A percentile compares a stretch with the other conserved stretches of the same genome.
phyloP scores from a whole-genome alignment of 2,888 invertebrate genomes.

The Saturnia pavonia region DNA sequence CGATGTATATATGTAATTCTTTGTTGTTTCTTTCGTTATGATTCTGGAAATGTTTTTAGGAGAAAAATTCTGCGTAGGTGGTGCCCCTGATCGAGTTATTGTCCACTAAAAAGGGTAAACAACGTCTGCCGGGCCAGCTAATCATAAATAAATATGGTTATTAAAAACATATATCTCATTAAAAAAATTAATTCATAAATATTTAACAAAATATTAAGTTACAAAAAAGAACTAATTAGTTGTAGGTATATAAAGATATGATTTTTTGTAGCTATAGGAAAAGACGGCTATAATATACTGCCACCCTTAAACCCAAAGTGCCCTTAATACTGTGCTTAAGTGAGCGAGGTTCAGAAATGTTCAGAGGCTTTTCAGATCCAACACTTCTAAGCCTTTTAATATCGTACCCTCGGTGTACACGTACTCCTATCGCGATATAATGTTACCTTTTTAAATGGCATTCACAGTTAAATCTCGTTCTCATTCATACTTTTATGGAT shows the following conservation, averaged over 20 bases:
- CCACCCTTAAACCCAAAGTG: slow-evolving; percentile 70
- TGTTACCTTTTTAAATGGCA: slow-evolving; percentile 68
- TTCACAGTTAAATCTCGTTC: slow-evolving; percentile 42
- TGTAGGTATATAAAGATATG: background rate
- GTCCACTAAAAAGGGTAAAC: no score
- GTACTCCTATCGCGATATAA: slow-evolving; percentile 61
- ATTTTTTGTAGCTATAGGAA: slow-evolving; percentile 39
- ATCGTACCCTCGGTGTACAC: slow-evolving; percentile 64
- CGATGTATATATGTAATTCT: no score
- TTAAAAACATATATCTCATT: background rate
- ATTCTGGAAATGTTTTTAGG: no score
- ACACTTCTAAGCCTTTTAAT: slow-evolving; percentile 81
- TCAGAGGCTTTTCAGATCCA: slow-evolving; percentile 76
- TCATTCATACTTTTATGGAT: slow-evolving; percentile 16
- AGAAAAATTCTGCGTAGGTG: no score
- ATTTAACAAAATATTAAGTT: background rate
- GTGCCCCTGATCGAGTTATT: no score
- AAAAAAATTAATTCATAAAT: background rate
- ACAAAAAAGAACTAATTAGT: background rate
- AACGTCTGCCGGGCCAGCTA: no score
- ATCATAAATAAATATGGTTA: background rate
- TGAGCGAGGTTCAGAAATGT: slow-evolving; percentile 76
- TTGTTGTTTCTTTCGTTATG: no score
- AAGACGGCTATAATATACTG: slow-evolving; percentile 72
- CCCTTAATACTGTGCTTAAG: slow-evolving; percentile 80